phyloP scores from a whole-genome alignment of 1,140 invertebrate genomes.

The Leptoteleia sp. region DNA sequence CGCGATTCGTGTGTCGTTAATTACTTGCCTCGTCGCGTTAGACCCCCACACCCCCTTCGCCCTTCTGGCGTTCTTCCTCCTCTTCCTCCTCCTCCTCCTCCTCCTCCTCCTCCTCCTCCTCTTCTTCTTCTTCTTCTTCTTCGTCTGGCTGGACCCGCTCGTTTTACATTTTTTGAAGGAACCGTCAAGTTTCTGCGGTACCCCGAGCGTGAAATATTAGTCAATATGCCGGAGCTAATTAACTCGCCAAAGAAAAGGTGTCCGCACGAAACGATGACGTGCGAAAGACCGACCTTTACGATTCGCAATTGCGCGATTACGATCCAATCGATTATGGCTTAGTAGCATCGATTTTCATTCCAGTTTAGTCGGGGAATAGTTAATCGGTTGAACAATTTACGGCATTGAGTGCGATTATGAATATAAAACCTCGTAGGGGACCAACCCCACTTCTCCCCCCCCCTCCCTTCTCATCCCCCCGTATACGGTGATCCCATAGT shows the following conservation, averaged over 20 bases:
- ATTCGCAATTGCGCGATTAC: slow-evolving; percentile 4
- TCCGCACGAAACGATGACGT: slow-evolving; percentile 14
- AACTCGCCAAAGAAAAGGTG: slow-evolving; percentile 30
- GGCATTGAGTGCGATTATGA: slow-evolving; percentile 11
- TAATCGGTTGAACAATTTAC: slow-evolving; percentile 5
- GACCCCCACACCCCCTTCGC: no score
- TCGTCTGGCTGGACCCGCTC: background rate
- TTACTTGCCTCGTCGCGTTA: slow-evolving; percentile 32
- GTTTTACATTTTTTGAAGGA: slow-evolving; percentile 38
- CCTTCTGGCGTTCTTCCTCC: no score
- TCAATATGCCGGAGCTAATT: slow-evolving; percentile 33
- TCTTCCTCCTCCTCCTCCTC: background rate
- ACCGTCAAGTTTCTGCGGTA: slow-evolving; percentile 28
- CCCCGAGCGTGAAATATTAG: slow-evolving; percentile 23
- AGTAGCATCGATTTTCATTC: slow-evolving; percentile 13
- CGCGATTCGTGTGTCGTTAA: slow-evolving; percentile 33
- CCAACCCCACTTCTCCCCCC: no score
- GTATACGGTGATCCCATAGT: no score
- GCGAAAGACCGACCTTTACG: slow-evolving; percentile 11
- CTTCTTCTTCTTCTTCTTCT: no score
- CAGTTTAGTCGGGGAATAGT: background rate
- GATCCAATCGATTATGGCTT: slow-evolving; percentile 16
- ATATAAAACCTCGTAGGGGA: no score
- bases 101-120: no score
- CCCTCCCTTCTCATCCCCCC: no score